Evolutionary conservation across 64 coral and sea anemone species (phyloP).

Genomic region (Stichodactyla helianthus): DNA sequence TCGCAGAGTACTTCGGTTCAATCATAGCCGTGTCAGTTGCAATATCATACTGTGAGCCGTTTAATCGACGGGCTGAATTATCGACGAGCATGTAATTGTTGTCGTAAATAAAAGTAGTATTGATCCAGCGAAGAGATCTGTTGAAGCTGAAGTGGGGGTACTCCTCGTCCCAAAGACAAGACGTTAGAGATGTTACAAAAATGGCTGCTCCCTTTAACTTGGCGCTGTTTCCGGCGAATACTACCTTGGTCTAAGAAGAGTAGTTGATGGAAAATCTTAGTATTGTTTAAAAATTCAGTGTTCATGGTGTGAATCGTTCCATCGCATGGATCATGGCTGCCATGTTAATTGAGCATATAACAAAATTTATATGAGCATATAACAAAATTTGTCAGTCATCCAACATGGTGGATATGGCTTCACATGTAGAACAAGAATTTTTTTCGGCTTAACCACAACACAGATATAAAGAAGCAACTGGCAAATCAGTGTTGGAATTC

Average conservation of each 20-base stretch:
- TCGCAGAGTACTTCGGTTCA: not conserved
- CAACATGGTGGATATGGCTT: no score
- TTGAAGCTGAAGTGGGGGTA: constrained; percentile 37
- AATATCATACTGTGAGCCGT: constrained; percentile 69
- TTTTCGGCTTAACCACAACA: no score
- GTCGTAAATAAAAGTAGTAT: constrained; percentile 46
- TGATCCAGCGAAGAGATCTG: constrained; percentile 72
- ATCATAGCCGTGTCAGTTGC: constrained; percentile 70
- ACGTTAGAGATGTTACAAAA: constrained; percentile 47
- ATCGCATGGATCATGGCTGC: no score
- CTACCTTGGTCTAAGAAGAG: constrained; percentile 56
- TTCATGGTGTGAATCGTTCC: no score
- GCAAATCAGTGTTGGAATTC: no score
- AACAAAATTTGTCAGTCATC: no score
- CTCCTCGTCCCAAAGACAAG: constrained; percentile 71
- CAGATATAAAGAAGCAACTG: no score
- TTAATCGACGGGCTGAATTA: not conserved
- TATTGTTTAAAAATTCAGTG: no score
- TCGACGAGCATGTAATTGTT: constrained; percentile 35
- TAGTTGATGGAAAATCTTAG: not conserved
- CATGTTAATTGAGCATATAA: no score
- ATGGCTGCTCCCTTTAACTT: constrained; percentile 75
- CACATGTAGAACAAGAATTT: no score
- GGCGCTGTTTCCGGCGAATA: constrained; percentile 66
- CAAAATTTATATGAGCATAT: no score